Evolutionary conservation across 2,113 vertebrate species (phyloP).

Genomic region (Chauna torquata): DNA sequence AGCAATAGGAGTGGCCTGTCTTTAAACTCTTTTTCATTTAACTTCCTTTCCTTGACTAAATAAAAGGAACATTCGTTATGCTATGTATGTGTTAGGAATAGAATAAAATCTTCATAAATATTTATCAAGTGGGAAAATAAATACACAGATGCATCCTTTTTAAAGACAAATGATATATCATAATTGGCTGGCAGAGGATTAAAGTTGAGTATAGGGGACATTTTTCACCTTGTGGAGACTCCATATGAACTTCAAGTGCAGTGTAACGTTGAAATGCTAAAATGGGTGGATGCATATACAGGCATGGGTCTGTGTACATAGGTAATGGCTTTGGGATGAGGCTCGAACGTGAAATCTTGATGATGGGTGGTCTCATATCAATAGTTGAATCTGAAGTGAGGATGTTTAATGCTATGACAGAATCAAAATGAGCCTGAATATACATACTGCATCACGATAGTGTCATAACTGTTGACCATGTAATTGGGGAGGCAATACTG

Average conservation of each 20-base stretch:
- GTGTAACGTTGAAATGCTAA: fast-evolving
- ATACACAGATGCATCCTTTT: neutral
- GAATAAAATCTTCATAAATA: conserved; percentile 20
- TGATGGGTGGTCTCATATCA: neutral
- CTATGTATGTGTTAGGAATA: neutral
- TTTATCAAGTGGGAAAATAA: conserved; percentile 23
- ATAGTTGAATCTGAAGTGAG: neutral
- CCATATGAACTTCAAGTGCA: fast-evolving
- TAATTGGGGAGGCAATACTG: neutral
- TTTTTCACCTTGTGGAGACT: neutral
- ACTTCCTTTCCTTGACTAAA: neutral
- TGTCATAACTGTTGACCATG: fast-evolving
- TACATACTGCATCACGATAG: fast-evolving
- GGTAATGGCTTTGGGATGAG: neutral
- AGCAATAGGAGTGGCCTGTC: neutral
- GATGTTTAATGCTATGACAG: neutral
- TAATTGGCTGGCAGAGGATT: neutral
- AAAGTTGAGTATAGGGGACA: neutral
- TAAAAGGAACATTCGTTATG: neutral
- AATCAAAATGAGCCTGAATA: neutral
- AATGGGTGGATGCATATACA: neutral
- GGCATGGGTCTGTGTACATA: neutral
- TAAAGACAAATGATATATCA: neutral
- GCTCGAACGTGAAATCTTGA: neutral
- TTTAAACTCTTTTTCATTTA: neutral